Evolutionary conservation across 2,888 invertebrate species (phyloP).

Genomic region (Gryllus longicercus): DNA sequence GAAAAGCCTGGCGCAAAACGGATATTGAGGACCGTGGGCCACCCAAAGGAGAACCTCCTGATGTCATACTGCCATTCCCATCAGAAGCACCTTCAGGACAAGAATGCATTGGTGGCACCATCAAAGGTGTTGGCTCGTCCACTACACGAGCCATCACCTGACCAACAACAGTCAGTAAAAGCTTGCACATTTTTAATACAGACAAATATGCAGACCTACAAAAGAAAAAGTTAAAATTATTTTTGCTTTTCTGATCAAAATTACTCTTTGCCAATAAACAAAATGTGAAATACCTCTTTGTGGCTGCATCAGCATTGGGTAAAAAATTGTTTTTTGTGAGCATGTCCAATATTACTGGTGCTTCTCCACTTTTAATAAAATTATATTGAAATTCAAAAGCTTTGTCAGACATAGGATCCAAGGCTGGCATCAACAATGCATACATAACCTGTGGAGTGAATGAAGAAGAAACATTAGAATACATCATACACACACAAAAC

Average conservation of each 20-base stretch:
- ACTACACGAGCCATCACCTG: conserved; percentile 65
- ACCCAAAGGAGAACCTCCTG: not conserved
- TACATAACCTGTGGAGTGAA: conserved; percentile 65
- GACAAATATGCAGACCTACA: conserved; percentile 80
- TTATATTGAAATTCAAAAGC: conserved; percentile 67
- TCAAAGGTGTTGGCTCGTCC: conserved; percentile 50
- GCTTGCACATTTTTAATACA: conserved; percentile 81
- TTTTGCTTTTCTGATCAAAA: not conserved
- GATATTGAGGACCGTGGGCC: conserved; percentile 50
- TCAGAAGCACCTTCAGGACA: conserved; percentile 31
- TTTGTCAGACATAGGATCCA: conserved; percentile 73
- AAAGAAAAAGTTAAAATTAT: conserved; percentile 21
- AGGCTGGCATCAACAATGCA: conserved; percentile 86
- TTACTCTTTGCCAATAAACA: not conserved
- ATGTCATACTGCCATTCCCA: conserved; percentile 32
- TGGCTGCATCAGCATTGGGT: conserved; percentile 71
- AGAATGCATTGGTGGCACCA: conserved; percentile 28
- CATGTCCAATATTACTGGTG: conserved; percentile 70
- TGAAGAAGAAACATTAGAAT: too few relatives aligned
- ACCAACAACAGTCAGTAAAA: conserved; percentile 82
- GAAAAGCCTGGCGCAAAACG: conserved; percentile 75
- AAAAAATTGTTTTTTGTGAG: conserved; percentile 81
- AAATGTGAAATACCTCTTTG: conserved; percentile 54
- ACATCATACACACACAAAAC: too few relatives aligned
- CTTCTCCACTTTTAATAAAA: conserved; percentile 64